A percentile compares a stretch with the other conserved stretches of the same genome.
Evolutionary conservation across 1,140 invertebrate species (phyloP).

Genomic region (Hyposmocoma kahamanoa): DNA sequence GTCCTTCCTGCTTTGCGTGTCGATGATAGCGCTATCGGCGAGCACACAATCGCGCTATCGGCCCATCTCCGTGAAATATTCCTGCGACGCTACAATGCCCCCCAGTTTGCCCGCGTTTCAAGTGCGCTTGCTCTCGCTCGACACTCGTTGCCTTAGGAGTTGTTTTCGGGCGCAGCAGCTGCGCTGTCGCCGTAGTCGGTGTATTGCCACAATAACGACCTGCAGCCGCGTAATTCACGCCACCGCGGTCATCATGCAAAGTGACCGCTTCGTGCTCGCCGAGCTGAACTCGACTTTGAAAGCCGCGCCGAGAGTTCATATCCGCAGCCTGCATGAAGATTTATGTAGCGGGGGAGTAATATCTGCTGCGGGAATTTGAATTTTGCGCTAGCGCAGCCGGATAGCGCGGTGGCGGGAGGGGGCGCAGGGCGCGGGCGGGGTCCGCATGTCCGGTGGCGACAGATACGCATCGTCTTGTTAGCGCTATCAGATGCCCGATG

Average conservation of each 20-base stretch:
- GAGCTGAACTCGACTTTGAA: conserved; percentile 1
- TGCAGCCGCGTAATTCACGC: conserved; percentile 67
- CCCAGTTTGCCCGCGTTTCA: not conserved
- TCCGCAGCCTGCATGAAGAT: conserved; percentile 15
- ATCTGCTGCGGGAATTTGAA: conserved; percentile 53
- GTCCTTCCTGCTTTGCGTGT: conserved; percentile 54
- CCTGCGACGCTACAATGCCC: conserved; percentile 42
- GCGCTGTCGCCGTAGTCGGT: not conserved
- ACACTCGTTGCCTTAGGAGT: not conserved
- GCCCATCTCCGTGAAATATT: conserved; percentile 66
- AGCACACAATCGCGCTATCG: conserved; percentile 52
- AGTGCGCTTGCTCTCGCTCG: not conserved
- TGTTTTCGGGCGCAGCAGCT: not conserved
- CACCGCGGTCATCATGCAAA: conserved; percentile 64
- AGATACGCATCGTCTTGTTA: conserved; percentile 70
- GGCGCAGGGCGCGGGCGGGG: conserved; percentile 12
- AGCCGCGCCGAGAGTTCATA: conserved; percentile 9
- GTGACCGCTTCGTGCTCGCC: conserved; percentile 16
- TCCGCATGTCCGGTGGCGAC: conserved; percentile 29
- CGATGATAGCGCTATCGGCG: conserved; percentile 43
- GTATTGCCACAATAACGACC: conserved; percentile 46
- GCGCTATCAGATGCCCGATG: conserved; percentile 57
- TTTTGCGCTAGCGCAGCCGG: conserved; percentile 23
- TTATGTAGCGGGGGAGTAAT: conserved; percentile 43
- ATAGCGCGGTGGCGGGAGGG: conserved; percentile 9